Conservation (phyloP, 2,888 invertebrate species). For the Stramonita haemastoma region DNA sequence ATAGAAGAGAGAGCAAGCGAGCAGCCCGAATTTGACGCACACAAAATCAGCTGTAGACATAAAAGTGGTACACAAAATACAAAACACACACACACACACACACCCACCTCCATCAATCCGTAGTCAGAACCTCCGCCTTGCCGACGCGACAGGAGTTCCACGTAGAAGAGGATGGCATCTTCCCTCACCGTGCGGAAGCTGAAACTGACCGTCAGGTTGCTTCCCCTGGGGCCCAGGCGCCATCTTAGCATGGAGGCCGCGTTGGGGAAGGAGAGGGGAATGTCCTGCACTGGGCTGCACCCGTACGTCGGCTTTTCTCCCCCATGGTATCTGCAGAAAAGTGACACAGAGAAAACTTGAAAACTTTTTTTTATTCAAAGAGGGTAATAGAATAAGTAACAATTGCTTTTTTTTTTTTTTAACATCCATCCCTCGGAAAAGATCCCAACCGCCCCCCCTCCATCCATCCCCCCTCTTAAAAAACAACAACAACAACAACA, state of each 20-base stretch:
- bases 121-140: conserved; percentile 55
- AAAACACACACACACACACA: too few species aligned
- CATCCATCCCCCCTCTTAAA: too few species aligned
- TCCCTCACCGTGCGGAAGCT: conserved; percentile 65
- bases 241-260: conserved; percentile 60
- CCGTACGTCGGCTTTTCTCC: conserved; percentile 57
- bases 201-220: conserved; percentile 63
- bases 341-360: neutral
- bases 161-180: conserved; percentile 62
- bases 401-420: too few species aligned
- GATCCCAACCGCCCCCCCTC: too few species aligned
- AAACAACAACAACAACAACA: too few species aligned
- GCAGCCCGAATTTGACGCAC: too few species aligned
- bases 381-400: too few species aligned
- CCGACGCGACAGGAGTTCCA: conserved; percentile 57
- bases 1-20: too few species aligned
- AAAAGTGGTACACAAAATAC: too few species aligned
- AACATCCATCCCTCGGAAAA: too few species aligned
- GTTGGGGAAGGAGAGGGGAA: conserved; percentile 68
- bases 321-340: conserved; percentile 56
- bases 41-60: too few species aligned
- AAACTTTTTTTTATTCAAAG: too few species aligned
- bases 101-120: conserved; percentile 65
- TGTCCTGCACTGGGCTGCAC: conserved; percentile 64
- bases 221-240: conserved; percentile 42